Percentiles rank a stretch among this genome's conserved stretches.
These are phyloP conservation scores for Athripsodes cinereus DNA, from an alignment of 2,888 invertebrate species.

Conservation along the genomic window DNA sequence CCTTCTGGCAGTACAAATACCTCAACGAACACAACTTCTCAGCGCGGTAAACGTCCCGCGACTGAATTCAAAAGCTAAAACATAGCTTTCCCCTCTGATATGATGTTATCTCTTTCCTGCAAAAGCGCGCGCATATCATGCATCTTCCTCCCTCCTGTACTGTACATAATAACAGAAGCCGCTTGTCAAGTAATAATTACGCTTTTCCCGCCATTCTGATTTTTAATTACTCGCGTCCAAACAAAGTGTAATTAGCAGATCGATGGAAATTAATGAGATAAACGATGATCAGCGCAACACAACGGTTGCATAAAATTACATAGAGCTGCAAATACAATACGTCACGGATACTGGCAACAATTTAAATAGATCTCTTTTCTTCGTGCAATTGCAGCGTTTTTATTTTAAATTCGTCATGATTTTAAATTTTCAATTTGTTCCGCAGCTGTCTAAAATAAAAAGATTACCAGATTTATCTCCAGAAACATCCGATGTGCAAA, in stretches of 20 bases:
- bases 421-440: background rate
- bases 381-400: constrained; percentile 9
- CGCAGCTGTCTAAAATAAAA: background rate
- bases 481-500: no score
- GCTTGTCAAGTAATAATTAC: constrained; percentile 25
- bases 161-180: constrained; percentile 18
- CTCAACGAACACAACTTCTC: constrained; percentile 3
- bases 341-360: no score
- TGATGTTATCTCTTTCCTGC: constrained; percentile 3
- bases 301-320: background rate
- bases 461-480: no score
- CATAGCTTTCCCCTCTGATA: constrained; percentile 16
- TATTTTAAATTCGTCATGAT: background rate
- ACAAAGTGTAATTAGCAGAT: constrained; percentile 24
- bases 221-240: constrained; percentile 25
- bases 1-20: background rate
- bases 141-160: constrained; percentile 8
- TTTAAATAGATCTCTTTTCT: no score
- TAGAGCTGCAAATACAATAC: no score
- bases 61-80: constrained; percentile 22
- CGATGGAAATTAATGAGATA: constrained; percentile 24
- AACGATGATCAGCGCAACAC: background rate
- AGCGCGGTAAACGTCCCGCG: constrained; percentile 22
- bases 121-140: background rate
- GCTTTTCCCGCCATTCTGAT: constrained; percentile 27